Evolutionary conservation across 2,113 vertebrate genomes (phyloP), one percentile per base, ranked within the genome.

Genomic region (Tenrec ecaudatus): DNA sequence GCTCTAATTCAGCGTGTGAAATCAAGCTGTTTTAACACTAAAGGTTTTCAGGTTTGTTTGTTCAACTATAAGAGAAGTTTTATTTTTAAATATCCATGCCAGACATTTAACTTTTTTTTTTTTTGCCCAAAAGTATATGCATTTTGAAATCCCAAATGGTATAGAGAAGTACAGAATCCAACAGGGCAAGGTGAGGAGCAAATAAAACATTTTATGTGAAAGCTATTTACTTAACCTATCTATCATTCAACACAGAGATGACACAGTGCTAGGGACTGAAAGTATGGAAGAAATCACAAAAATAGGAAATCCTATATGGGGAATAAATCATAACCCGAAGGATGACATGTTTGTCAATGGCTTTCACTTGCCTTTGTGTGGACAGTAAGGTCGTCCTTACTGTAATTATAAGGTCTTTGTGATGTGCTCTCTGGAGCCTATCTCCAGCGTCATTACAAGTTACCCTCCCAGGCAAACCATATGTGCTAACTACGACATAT

Each of bases 81-180:
- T 38, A 8, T 77, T 89, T 89, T 90, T 88, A 94, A 86, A 76
- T 57, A 25, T 62, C 62, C 88, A 20, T 16, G 27, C 3, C 43
- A 66, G 17, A 79, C 40, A 62, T 71, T 89, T 25, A 40, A 82
- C 88, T 92, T 7, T 43, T 22, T 83, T 82, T n/a, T n/a, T 19
- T 38, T 83, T 82, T 53, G 86, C 38, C 66, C 66, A 40, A 23
- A 90, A 71, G 79, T 82, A n/a, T 76, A 77, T 76, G 53, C 53
- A 47, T 73, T 80, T 80, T 60, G 62, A 90, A 86, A 83, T 77
- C 73, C 88, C 57, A 92, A 94, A 89, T 84, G 29, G 20, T 68
- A 20, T 3, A 83, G 53, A 60, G 33, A 83, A 88, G 53, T 91
- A 57, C 11, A 62, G 68, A 31, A 88, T 40, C 27, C n/a, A 82